A percentile compares a stretch with the other conserved stretches of the same genome.
These are phyloP conservation scores for Simalia tracyae DNA, from an alignment of 2,797 vertebrate species.

Conservation along the genomic window DNA sequence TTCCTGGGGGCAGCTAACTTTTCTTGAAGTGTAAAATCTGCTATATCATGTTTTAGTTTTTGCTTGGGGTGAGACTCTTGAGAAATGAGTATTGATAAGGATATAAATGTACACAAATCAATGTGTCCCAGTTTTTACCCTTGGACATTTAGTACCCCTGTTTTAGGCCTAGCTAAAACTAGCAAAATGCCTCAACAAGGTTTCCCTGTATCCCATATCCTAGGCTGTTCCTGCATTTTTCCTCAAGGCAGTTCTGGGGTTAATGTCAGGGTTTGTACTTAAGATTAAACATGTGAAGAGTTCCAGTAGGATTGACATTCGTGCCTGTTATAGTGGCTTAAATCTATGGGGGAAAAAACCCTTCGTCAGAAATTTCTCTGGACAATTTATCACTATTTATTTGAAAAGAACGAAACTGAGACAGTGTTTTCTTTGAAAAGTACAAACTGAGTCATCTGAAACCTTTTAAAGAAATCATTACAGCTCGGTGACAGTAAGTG, in stretches of 20 bases:
- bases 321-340: too few species aligned
- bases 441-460: neutral
- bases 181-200: neutral
- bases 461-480: conserved; percentile 12
- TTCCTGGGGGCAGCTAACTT: too few species aligned
- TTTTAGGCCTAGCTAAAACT: neutral
- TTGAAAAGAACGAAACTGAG: neutral
- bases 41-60: too few species aligned
- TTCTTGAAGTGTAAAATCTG: too few species aligned
- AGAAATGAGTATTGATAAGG: too few species aligned
- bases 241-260: neutral
- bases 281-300: neutral
- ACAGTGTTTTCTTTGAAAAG: neutral
- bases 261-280: neutral
- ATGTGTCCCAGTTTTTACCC: too few species aligned
- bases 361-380: neutral
- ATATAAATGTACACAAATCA: too few species aligned
- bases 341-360: neutral
- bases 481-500: conserved; percentile 26
- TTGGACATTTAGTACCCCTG: too few species aligned
- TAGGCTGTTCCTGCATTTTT: neutral
- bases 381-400: neutral
- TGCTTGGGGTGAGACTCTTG: too few species aligned
- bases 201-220: neutral
- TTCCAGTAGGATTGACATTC: neutral